Evolutionary conservation across 2,113 vertebrate genomes (phyloP).

Genomic region (Neotoma lepida): DNA sequence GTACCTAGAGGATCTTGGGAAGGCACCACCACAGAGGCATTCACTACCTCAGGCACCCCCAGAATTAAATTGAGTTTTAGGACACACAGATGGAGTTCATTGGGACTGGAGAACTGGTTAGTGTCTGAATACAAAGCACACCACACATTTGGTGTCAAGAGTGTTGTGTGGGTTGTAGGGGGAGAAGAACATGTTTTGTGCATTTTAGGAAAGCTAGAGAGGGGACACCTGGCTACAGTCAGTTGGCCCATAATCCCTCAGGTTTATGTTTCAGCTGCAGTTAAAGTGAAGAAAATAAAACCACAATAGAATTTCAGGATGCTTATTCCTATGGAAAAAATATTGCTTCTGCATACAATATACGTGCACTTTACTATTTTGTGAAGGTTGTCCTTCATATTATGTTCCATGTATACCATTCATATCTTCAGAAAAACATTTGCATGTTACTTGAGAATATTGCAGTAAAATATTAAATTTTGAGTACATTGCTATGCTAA

Average conservation of each 20-base stretch:
- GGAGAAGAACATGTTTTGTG: neutral
- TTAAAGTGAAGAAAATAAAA: conserved; percentile 31
- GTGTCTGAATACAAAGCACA: too few relatives aligned
- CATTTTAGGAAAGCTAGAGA: neutral
- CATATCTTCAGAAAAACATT: conserved; percentile 12
- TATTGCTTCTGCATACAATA: neutral
- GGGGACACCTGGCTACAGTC: neutral
- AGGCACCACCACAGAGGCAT: too few relatives aligned
- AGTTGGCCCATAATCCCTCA: neutral
- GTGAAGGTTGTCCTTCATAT: neutral
- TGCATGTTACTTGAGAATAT: neutral
- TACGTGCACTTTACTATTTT: neutral
- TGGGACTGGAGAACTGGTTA: neutral
- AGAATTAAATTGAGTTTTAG: neutral
- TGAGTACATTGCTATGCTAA: neutral
- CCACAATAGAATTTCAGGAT: neutral
- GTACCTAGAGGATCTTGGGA: too few relatives aligned
- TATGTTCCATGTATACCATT: neutral
- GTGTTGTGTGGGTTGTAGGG: neutral
- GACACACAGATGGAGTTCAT: neutral
- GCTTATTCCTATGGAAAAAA: neutral
- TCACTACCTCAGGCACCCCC: too few relatives aligned
- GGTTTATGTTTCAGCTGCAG: neutral
- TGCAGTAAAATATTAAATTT: neutral
- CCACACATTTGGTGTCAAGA: neutral